Evolutionary conservation across 2,113 vertebrate genomes (phyloP).

Genomic region (Perognathus longimembris): DNA sequence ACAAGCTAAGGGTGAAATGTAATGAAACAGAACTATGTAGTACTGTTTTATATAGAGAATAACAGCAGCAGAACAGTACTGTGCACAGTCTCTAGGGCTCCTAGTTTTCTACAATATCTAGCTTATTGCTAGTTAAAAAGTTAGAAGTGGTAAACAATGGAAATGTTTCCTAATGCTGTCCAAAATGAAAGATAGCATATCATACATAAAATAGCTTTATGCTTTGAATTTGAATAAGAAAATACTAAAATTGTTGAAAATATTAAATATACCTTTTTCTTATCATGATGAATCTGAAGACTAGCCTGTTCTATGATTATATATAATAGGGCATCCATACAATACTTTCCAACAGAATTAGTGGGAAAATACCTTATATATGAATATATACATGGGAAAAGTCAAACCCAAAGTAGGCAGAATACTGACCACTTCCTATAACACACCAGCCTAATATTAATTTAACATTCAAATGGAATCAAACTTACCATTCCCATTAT

Average conservation of each 20-base stretch:
- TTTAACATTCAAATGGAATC: slow-evolving; percentile 23
- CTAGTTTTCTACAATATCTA: not conserved
- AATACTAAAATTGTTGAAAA: slow-evolving; percentile 34
- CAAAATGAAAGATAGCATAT: slow-evolving; percentile 17
- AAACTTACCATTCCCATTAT: slow-evolving; percentile 28
- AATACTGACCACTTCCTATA: slow-evolving; percentile 18
- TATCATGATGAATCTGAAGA: not conserved
- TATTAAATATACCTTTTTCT: not conserved
- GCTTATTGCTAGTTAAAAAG: slow-evolving; percentile 29
- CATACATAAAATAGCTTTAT: slow-evolving; percentile 42
- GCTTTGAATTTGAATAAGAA: slow-evolving; percentile 10
- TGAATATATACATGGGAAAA: not conserved
- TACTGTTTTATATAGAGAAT: not conserved
- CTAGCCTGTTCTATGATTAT: slow-evolving; percentile 11
- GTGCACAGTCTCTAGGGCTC: not conserved
- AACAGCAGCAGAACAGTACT: slow-evolving; percentile 9
- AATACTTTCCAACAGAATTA: slow-evolving; percentile 54
- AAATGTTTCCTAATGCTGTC: not conserved
- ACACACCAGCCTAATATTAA: slow-evolving; percentile 14
- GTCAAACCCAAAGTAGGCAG: slow-evolving; percentile 21
- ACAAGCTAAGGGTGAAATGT: not conserved
- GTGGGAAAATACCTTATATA: not conserved
- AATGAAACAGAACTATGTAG: not conserved
- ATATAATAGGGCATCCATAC: slow-evolving; percentile 24
- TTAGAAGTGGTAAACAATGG: not conserved